Evolutionary conservation across 1,140 invertebrate species (phyloP), one percentile per base, ranked within the genome.

Genomic region (Atta cephalotes): DNA sequence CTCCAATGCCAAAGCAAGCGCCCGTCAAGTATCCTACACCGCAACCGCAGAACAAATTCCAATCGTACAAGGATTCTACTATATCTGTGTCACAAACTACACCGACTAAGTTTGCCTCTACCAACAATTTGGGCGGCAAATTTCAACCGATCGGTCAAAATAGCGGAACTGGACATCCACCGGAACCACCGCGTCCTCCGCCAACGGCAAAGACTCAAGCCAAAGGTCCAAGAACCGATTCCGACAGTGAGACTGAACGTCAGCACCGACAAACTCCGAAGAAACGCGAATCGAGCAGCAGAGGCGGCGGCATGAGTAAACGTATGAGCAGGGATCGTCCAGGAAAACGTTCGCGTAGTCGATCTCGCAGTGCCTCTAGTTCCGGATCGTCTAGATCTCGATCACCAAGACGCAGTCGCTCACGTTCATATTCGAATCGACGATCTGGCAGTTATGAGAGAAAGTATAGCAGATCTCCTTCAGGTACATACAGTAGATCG

Each of bases 401-500:
- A 21, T 96, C 95, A 21, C 93, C 95, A 0, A 95, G 96, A n/a
- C 94, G 95, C 0, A 96, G 95, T 0, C 93, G 95, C 7, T 96
- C 96, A 0, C 91, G 93, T 5, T 95, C 94, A 0, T 96, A 95
- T 78, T 95, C 95, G 0, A 94, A 94, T 77, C 89, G 94, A 21
- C 92, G 96, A 28, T 95, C 96, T 1, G 95, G 96, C 3, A 96
- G 96, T 90, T 96, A 96, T 85, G 95, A 96, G 70, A 94, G 96
- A 7, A 95, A 95, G 35, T 95, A 95, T 80, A 94, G 96, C 5
- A 96, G 96, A 49, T 96, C 96, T 88, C 92, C 95, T 58, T 94
- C 96, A 72, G 94, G 95, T 1, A 95, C 93, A 0, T 95, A 95
- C 87, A 95, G 94, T 39, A 90, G 95, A 58, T 95, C 94, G 1